Percentiles rank a stretch among this genome's conserved stretches.
Evolutionary conservation across 2,797 vertebrate species (phyloP).

Genomic region (Gallirallus australis): DNA sequence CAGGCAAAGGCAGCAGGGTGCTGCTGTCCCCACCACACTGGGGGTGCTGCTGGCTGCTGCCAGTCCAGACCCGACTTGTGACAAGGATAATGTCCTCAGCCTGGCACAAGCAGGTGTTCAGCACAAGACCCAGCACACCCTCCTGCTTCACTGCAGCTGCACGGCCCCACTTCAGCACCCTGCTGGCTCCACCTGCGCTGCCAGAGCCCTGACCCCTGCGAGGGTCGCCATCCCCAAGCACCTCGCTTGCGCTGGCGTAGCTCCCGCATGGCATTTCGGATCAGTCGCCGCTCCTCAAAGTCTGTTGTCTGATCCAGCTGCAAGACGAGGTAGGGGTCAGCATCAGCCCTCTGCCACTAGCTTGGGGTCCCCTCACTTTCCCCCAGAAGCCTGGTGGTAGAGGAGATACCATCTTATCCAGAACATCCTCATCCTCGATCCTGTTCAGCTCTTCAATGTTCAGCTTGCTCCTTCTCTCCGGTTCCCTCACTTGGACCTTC

Average conservation of each 20-base stretch:
- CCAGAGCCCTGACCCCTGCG: rapidly evolving
- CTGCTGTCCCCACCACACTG: rapidly evolving
- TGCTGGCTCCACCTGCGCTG: rapidly evolving
- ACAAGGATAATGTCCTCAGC: not conserved
- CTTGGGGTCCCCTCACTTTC: not conserved
- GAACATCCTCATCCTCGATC: slow-evolving; percentile 92
- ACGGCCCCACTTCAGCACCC: not conserved
- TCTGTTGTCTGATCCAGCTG: slow-evolving; percentile 92
- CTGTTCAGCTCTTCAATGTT: slow-evolving; percentile 85
- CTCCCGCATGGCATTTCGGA: slow-evolving; percentile 94
- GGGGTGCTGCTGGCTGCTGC: not conserved
- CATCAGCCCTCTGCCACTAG: not conserved
- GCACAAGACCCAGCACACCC: not conserved
- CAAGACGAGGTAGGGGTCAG: not conserved
- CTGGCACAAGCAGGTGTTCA: not conserved
- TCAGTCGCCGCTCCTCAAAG: slow-evolving; percentile 94
- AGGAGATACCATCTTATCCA: slow-evolving; percentile 95
- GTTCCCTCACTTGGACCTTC: slow-evolving; percentile 71
- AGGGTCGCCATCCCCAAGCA: slow-evolving; percentile 29
- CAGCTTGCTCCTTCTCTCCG: slow-evolving; percentile 77
- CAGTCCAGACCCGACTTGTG: rapidly evolving
- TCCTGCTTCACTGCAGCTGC: not conserved
- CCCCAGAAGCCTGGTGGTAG: not conserved
- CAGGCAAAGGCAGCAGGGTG: rapidly evolving
- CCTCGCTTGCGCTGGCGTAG: slow-evolving; percentile 96